Conservation (phyloP, 1,140 invertebrate species). For the Drosophila sulfurigaster region DNA sequence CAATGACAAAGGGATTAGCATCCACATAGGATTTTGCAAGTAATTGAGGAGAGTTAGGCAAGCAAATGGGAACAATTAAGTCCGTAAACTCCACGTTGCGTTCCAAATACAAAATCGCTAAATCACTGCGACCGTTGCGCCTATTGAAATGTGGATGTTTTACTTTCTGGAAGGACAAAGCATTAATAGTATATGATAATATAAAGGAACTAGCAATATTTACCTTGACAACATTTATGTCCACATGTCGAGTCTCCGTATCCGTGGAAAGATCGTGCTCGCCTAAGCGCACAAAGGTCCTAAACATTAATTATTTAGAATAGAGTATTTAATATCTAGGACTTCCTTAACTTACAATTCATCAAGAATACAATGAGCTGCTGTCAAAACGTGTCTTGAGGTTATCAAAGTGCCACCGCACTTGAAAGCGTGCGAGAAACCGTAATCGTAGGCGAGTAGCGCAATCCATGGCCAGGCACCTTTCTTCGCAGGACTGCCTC, state of each 20-base stretch:
- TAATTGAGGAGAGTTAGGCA: conserved; percentile 50
- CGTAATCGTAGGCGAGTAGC: not conserved
- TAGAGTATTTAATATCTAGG: not conserved
- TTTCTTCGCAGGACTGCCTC: not conserved
- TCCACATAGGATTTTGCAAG: conserved; percentile 61
- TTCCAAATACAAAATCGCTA: conserved; percentile 73
- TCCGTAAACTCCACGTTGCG: conserved; percentile 65
- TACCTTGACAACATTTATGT: not conserved
- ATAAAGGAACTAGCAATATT: not conserved
- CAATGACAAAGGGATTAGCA: conserved; percentile 89
- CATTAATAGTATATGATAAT: too few species aligned
- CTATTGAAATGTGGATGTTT: too few species aligned
- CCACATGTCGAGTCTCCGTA: not conserved
- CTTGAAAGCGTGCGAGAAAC: not conserved
- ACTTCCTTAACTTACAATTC: not conserved
- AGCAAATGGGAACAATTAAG: conserved; percentile 66
- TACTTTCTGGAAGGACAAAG: too few species aligned
- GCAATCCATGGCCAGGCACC: conserved; percentile 5
- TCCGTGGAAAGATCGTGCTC: conserved; percentile 4
- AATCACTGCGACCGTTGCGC: conserved; percentile 69
- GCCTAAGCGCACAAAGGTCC: conserved; percentile 3
- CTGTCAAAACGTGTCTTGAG: not conserved
- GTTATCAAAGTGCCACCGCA: conserved; percentile 2
- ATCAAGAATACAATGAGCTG: not conserved
- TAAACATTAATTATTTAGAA: not conserved